Base-by-base conservation (phyloP, 2,113 vertebrate species). In the Microtus pennsylvanicus region DNA sequence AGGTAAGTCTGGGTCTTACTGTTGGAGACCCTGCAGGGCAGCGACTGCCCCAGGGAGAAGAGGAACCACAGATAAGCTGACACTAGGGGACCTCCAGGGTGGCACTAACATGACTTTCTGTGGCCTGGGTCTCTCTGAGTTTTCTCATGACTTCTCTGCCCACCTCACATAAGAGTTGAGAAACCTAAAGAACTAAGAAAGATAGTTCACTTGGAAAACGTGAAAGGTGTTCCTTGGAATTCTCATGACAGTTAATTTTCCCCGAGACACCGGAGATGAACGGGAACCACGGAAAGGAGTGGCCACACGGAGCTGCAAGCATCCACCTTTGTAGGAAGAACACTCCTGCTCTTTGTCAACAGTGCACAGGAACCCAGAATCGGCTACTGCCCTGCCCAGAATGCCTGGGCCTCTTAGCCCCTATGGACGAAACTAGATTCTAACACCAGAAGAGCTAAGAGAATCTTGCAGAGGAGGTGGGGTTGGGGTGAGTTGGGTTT, bases 131-230 rank as follows among this genome's bases (percentile, higher is more conserved):
- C 28, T 86, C 17, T 22, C 58, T 28, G 50, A 67, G 52, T 94
- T 89, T 92, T 82, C 77, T 90, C n/a, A 11, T 65, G 50, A 78
- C 76, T 92, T 89, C 10, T 30, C 77, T 55, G n/a, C 42, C 76
- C 35, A 14, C 42, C 81, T 94, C 52, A 61, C 3, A 67, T 63
- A 80, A 33, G 7, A 1, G 42, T 52, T 91, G 63, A n/a, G 78
- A 85, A 24, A 94, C 10, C 10, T 38, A 61, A 28, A 21, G 16
- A 35, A 50, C 30, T n/a, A 76, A 33, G 30, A 74, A 89, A 92
- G 26, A 70, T 5, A 21, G 24, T 52, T 38, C 4, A 55, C 74
- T 93, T 35, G 87, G 47, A 61, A 95, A 70, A 89, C 6, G 70
- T 47, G 9, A 38, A 55, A 83, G 28, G 89, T 10, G 22, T 28